These are phyloP conservation scores for Catamblyrhynchus diadema DNA, from an alignment of 2,797 vertebrate species.

Conservation along the genomic window DNA sequence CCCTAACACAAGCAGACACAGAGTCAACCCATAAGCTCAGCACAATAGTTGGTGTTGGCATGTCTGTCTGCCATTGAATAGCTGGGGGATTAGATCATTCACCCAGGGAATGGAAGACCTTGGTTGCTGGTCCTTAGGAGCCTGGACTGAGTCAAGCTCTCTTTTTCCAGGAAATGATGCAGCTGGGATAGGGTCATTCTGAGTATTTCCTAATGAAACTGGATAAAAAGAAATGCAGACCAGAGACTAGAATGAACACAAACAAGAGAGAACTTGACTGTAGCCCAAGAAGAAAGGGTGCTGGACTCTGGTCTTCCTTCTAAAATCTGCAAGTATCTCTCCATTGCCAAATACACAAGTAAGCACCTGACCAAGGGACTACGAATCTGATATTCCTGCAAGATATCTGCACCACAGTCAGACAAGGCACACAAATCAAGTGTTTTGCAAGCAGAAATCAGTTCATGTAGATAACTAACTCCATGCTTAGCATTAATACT, in stretches of 20 bases:
- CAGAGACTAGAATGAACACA: background rate
- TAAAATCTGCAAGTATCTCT: background rate
- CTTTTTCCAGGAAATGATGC: slow-evolving; percentile 11
- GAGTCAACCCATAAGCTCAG: background rate
- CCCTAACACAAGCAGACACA: background rate
- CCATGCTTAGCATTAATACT: background rate
- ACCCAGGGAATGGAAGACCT: slow-evolving; percentile 39
- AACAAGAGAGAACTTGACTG: background rate
- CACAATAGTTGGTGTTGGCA: slow-evolving; percentile 28
- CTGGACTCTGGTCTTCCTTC: background rate
- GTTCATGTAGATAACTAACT: background rate
- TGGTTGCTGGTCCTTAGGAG: slow-evolving; percentile 28
- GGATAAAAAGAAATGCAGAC: slow-evolving; percentile 13
- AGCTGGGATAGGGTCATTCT: slow-evolving; percentile 43
- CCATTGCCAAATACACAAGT: background rate
- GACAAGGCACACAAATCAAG: background rate
- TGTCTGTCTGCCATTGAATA: slow-evolving; percentile 20
- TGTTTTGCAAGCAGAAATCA: background rate
- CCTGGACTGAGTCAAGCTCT: slow-evolving; percentile 14
- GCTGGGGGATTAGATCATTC: slow-evolving; percentile 18
- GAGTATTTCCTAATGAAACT: background rate
- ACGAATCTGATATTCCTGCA: background rate
- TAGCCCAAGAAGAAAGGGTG: background rate
- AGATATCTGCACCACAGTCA: background rate
- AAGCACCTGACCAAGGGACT: background rate